Base-by-base conservation (phyloP, 92 coral and sea anemone genomes). In the Ricordea florida region DNA sequence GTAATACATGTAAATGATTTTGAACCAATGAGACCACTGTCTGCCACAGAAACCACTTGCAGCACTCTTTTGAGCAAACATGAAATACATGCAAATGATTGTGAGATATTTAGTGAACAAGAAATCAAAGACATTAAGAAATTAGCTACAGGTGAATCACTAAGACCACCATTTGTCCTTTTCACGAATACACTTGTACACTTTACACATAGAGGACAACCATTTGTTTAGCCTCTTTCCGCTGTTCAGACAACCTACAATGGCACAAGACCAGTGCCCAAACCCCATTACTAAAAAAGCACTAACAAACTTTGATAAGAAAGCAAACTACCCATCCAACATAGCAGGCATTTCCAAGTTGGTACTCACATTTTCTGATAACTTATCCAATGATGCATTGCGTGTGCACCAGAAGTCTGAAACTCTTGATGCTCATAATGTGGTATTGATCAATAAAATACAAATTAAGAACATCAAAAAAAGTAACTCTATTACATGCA, bases 381-480 rank as follows among this genome's bases (percentile, higher is more conserved):
- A 13, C 7, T 32, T 48, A 4, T 34, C 82, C 82, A 21, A 75
- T 30, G 18, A 62, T 61, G 61, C 72, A 62, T 33, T 62, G 82
- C 63, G 31, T 27, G 10, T 63, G 36, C 5, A 62, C 72, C 42
- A 62, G 82, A 61, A 75, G 41, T 29, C 37, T 52, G 63, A 62
- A 48, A 75, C 72, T 75, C 82, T 34, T 46, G 72, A 60, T 75
- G 80, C 58, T 26, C 44, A 60, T 73, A 45, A n/a, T n/a, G n/a
- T n/a, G n/a, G n/a, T n/a, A n/a, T n/a, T n/a, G n/a, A n/a, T n/a
- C n/a, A n/a, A 77, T 43, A 46, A 30, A 15, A 33, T 35, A 1
- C 44, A 16, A 13, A 29, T 21, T 15, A 6, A 49, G 57, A 7
- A 20, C 8, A 49, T 7, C 24, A 49, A 8, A 49, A 7, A 37